A percentile compares a stretch with the other conserved stretches of the same genome.
Conservation (phyloP, 2,113 vertebrate species). For the Pelecanus crispus region DNA sequence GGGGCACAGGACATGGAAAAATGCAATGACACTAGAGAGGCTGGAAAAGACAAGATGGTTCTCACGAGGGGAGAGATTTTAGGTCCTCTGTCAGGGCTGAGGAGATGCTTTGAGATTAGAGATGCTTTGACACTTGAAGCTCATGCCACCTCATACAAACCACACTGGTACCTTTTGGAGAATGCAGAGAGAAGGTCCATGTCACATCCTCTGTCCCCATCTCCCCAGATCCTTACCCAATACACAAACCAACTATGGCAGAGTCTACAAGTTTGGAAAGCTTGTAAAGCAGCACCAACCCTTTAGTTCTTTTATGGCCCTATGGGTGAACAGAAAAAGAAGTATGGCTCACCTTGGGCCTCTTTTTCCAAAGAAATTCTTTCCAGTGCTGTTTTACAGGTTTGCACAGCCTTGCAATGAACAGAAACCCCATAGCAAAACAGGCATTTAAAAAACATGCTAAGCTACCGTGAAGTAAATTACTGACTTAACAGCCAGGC, state of each 20-base stretch:
- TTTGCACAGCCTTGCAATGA: neutral
- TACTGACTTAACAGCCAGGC: slow-evolving; percentile 31
- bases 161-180: neutral
- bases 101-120: neutral
- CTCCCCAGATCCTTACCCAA: neutral
- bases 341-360: neutral
- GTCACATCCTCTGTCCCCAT: neutral
- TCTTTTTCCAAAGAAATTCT: slow-evolving; percentile 39
- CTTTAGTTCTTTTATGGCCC: neutral
- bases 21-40: neutral
- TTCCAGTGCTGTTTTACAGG: slow-evolving; percentile 55
- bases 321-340: neutral
- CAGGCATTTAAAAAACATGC: slow-evolving; percentile 12
- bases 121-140: neutral
- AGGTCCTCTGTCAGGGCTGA: neutral
- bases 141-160: neutral
- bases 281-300: neutral
- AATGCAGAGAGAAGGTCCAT: neutral
- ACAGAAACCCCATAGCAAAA: slow-evolving; percentile 4
- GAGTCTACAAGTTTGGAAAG: neutral
- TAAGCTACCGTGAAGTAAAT: slow-evolving; percentile 43
- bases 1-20: neutral
- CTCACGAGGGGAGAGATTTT: neutral
- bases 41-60: neutral
- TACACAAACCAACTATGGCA: neutral